phyloP scores from a whole-genome alignment of 2,888 invertebrate genomes.

The Antitype chi region DNA sequence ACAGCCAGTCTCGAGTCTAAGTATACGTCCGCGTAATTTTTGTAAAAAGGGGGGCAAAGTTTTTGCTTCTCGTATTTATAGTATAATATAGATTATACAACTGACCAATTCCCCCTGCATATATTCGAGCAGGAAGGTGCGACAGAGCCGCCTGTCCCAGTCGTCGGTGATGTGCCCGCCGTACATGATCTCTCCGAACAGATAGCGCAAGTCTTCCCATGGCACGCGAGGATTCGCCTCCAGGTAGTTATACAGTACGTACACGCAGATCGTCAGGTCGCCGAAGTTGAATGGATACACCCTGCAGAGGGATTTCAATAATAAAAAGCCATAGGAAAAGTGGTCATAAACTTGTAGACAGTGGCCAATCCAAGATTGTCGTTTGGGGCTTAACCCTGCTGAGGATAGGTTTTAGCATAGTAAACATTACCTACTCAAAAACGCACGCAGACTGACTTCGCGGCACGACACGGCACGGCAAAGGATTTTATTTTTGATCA shows the following conservation, averaged over 20 bases:
- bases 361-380: no score
- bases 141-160: conserved; percentile 97
- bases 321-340: background rate
- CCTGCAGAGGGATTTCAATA: conserved; percentile 74
- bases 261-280: conserved; percentile 97
- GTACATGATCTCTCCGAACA: conserved; percentile 99
- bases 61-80: no score
- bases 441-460: no score
- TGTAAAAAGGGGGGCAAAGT: no score
- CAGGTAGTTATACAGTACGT: conserved; percentile 97
- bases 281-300: conserved; percentile 95
- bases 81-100: background rate
- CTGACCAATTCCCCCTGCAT: conserved; percentile 95
- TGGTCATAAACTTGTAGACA: background rate
- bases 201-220: conserved; percentile 98
- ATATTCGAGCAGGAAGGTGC: conserved; percentile 96
- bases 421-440: no score
- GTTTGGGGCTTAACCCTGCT: no score
- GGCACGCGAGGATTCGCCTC: conserved; percentile 97
- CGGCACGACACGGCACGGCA: no score
- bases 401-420: no score
- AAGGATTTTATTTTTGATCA: no score
- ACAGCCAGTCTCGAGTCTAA: no score
- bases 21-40: no score
- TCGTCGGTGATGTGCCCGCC: conserved; percentile 99